Evolutionary conservation across 2,113 vertebrate species (phyloP).

Genomic region (Ifrita kowaldi): DNA sequence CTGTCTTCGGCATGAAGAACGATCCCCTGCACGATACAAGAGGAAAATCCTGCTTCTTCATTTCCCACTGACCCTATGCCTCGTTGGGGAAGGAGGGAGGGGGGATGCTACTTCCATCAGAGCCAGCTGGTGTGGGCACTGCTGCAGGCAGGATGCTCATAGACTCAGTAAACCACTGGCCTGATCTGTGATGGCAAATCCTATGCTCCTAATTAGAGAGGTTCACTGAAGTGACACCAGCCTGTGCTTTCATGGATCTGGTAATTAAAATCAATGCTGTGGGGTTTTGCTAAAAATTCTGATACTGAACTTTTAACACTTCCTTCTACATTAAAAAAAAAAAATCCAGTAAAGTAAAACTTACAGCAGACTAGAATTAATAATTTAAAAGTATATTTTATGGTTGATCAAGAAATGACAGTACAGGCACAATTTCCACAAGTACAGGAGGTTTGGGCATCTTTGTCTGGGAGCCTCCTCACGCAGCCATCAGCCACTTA

Average conservation of each 20-base stretch:
- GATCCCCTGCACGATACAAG: rapidly evolving
- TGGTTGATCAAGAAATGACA: not conserved
- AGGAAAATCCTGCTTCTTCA: not conserved
- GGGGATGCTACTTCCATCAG: not conserved
- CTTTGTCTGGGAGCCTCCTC: not conserved
- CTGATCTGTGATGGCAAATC: not conserved
- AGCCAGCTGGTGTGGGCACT: not conserved
- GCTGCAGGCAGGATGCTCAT: not conserved
- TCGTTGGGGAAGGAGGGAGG: not conserved
- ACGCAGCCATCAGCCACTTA: not conserved
- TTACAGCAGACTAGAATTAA: not conserved
- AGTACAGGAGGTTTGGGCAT: not conserved
- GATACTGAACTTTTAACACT: not conserved
- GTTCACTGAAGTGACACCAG: not conserved
- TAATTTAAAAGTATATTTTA: not conserved
- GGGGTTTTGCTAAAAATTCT: not conserved
- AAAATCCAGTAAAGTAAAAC: not conserved
- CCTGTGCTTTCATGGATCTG: not conserved
- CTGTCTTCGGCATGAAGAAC: not conserved
- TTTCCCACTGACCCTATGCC: not conserved
- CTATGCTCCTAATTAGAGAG: not conserved
- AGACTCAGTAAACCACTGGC: not conserved
- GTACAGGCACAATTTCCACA: not conserved
- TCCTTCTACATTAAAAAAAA: not conserved
- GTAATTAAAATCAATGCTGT: not conserved